Evolutionary conservation across 2,888 invertebrate genomes (phyloP), one percentile per base, ranked within the genome.

Genomic region (Aporophyla nigra): DNA sequence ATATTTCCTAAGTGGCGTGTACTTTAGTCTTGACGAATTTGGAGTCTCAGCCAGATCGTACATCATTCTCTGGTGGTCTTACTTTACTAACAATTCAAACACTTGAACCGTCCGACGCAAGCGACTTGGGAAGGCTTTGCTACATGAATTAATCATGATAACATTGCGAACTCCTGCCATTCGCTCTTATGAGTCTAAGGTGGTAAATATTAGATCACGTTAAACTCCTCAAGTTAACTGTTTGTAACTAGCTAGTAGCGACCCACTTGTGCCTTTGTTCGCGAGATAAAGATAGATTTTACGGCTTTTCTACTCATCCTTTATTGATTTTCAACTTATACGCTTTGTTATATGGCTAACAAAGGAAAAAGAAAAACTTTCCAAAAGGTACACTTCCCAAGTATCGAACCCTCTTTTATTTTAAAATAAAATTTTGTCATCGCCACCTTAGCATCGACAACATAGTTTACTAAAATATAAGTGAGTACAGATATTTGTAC

Each of bases 1-100:
- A 94, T 95, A 95, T 95, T 95, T 93, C 92, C 90, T 93, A 93
- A 95, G 93, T 92, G 92, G 87, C 92, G 88, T 93, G 91, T 93
- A 91, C 91, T 92, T 92, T 90, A 91, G 89, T 90, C 90, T 90
- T 91, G 91, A 92, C 90, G 88, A 91, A 93, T 92, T 91, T 88
- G 65, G 77, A 89, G 84, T 87, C 82, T 88, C 78, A 74, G 84
- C 82, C 88, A 82, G 80, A 88, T 90, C 87, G 84, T 87, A 80
- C 74, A 75, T 84, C 85, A 79, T 80, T 82, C 78, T 71, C 72
- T 76, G 68, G 75, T 80, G 51, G 69, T 82, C 70, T 75, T 79
- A 77, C 77, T 76, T 76, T 69, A 67, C 73, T 61, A 81, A 82
- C 80, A 78, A 78, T 85, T 82, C 69, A 83, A 81, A 87, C 78